Evolutionary conservation across 2,113 vertebrate genomes (phyloP).

Genomic region (Grammomys dolichurus): DNA sequence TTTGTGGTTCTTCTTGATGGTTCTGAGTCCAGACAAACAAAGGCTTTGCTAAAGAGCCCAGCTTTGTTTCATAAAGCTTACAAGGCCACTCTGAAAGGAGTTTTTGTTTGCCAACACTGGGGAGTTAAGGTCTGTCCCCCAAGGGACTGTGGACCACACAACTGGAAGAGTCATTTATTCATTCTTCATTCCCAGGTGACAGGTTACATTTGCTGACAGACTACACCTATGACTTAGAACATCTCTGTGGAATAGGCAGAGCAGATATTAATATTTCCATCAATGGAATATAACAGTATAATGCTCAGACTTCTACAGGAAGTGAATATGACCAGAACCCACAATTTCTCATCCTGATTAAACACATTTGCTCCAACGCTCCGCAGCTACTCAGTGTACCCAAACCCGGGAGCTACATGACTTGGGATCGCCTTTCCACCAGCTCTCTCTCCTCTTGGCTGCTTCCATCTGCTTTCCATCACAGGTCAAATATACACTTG

Average conservation of each 20-base stretch:
- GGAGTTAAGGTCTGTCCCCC: not conserved
- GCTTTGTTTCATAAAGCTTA: not conserved
- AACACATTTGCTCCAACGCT: not conserved
- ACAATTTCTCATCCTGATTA: not conserved
- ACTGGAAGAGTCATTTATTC: not conserved
- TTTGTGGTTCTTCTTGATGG: constrained; percentile 2
- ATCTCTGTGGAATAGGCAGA: not conserved
- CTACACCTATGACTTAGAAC: not conserved
- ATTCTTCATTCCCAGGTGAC: not conserved
- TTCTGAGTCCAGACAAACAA: constrained; percentile 4
- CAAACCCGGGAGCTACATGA: not conserved
- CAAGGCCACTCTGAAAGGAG: not conserved
- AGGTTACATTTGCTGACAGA: not conserved
- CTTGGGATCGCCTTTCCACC: rapidly evolving
- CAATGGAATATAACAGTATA: not conserved
- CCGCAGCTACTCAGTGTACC: not conserved
- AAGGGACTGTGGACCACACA: not conserved
- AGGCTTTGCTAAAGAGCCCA: constrained; percentile 26
- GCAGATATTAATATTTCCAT: not conserved
- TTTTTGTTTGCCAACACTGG: not conserved
- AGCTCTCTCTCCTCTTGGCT: rapidly evolving
- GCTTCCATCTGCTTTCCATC: not conserved
- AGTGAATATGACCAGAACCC: not conserved
- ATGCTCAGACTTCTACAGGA: not conserved
- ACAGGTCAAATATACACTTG: not conserved